Evolutionary conservation across 2,888 invertebrate genomes (phyloP).

Genomic region (Mesorhabditis spiculigera): DNA sequence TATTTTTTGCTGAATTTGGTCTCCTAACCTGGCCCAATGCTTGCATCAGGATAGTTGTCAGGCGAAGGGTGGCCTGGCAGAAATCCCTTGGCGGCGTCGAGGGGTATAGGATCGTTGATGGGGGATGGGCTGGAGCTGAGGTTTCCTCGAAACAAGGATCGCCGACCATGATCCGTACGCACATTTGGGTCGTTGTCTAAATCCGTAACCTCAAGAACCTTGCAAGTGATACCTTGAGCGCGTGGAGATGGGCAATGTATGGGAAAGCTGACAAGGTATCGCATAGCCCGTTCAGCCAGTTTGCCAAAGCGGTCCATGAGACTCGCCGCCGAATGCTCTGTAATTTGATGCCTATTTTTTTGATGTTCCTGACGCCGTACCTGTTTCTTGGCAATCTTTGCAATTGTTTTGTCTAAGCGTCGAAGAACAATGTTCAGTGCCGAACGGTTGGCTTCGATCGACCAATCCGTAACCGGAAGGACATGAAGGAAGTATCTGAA

Average conservation of each 20-base stretch:
- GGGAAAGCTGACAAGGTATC: conserved; percentile 88
- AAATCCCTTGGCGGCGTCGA: conserved; percentile 80
- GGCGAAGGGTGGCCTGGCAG: conserved; percentile 88
- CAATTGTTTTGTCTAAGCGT: conserved; percentile 89
- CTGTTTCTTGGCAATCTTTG: conserved; percentile 66
- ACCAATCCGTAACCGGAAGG: conserved; percentile 91
- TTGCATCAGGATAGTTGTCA: conserved; percentile 89
- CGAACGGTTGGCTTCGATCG: conserved; percentile 83
- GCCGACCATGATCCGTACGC: conserved; percentile 54
- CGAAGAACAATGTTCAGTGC: conserved; percentile 85
- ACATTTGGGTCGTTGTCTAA: conserved; percentile 21
- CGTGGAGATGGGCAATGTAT: conserved; percentile 88
- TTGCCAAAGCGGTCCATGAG: conserved; percentile 95
- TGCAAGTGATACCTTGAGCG: conserved; percentile 74
- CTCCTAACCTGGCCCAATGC: conserved; percentile 75
- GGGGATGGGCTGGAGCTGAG: conserved; percentile 27
- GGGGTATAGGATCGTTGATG: conserved; percentile 56
- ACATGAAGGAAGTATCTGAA: conserved; percentile 65
- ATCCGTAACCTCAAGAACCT: neutral
- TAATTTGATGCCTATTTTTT: neutral
- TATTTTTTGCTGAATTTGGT: neutral
- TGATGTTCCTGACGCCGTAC: conserved; percentile 18
- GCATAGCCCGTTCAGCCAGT: conserved; percentile 79
- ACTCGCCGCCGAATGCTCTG: conserved; percentile 74
- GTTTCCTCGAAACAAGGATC: conserved; percentile 53